Evolutionary conservation across 2,113 vertebrate species (phyloP).

Genomic region (Pseudopodoces humilis): DNA sequence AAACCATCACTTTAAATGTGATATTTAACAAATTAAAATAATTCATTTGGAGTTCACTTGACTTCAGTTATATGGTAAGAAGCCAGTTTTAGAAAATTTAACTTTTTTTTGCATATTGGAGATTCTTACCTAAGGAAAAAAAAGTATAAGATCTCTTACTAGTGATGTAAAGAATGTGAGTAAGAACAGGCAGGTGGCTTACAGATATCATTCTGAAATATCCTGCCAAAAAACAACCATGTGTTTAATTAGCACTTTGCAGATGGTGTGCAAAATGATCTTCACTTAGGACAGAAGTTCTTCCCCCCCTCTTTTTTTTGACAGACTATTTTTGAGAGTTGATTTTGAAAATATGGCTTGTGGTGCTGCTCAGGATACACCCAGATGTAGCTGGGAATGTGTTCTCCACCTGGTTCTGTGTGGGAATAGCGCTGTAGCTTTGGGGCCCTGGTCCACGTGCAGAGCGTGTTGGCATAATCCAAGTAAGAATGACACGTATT

Average conservation of each 20-base stretch:
- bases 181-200: conserved; percentile 74
- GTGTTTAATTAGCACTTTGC: conserved; percentile 72
- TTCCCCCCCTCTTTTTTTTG: neutral
- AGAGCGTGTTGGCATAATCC: neutral
- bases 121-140: conserved; percentile 35
- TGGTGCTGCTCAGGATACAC: neutral
- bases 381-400: neutral
- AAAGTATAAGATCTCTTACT: conserved; percentile 14
- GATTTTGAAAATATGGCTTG: conserved; percentile 1
- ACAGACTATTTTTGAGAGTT: conserved; percentile 58
- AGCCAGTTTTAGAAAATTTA: conserved; percentile 53
- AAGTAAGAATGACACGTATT: neutral
- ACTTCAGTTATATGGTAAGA: neutral
- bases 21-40: conserved; percentile 51
- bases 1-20: neutral
- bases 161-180: conserved; percentile 68
- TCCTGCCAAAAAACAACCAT: conserved; percentile 70
- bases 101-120: neutral
- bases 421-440: neutral
- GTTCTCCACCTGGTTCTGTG: neutral
- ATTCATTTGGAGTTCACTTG: neutral
- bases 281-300: conserved; percentile 28
- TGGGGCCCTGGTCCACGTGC: neutral
- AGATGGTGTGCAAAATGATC: conserved; percentile 68
- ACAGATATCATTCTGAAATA: conserved; percentile 74